phyloP scores from a whole-genome alignment of 2,888 invertebrate genomes.

The Escarpia spicata region DNA sequence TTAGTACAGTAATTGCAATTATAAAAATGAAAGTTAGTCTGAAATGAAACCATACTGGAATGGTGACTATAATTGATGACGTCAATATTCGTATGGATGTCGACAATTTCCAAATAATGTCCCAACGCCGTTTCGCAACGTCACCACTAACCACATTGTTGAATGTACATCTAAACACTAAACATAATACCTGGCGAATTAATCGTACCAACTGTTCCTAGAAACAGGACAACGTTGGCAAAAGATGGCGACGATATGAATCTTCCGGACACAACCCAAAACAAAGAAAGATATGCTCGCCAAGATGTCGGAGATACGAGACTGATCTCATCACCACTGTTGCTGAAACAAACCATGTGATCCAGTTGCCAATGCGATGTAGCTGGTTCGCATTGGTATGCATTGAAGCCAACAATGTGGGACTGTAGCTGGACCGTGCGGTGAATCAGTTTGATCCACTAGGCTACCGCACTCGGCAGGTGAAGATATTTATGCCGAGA shows the following conservation, averaged over 20 bases:
- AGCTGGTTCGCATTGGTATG: background rate
- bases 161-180: too few species aligned
- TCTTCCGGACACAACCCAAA: background rate
- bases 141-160: too few species aligned
- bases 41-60: too few species aligned
- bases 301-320: background rate
- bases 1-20: too few species aligned
- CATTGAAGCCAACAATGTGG: background rate
- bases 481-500: constrained; percentile 12
- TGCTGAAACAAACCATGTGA: background rate
- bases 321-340: background rate
- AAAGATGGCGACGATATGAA: background rate
- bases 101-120: too few species aligned
- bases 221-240: background rate
- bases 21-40: too few species aligned
- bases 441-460: background rate
- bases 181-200: too few species aligned
- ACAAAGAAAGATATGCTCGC: background rate
- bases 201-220: background rate
- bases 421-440: background rate
- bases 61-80: too few species aligned
- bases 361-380: background rate
- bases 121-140: too few species aligned
- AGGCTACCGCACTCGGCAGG: background rate
- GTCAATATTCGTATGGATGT: too few species aligned